A percentile compares a stretch with the other conserved stretches of the same genome.
Conservation (phyloP, 2,888 invertebrate genomes). For the Patella depressa region DNA sequence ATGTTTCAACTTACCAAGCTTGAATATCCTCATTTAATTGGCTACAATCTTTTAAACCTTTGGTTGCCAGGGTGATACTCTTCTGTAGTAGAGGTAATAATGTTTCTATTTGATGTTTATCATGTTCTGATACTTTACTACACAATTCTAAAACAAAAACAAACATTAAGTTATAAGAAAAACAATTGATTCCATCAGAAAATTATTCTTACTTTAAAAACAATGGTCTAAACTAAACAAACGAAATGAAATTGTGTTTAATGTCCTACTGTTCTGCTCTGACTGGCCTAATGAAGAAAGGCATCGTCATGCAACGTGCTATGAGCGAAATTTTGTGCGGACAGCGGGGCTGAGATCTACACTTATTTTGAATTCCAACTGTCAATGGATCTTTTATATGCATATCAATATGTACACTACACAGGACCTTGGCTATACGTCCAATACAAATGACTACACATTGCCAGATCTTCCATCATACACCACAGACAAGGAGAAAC, state of each 20-base stretch:
- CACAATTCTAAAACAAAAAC: conserved; percentile 47
- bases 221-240: too few relatives aligned
- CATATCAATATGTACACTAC: too few relatives aligned
- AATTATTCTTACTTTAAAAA: neutral
- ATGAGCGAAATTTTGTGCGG: too few relatives aligned
- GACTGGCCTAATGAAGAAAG: neutral
- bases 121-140: conserved; percentile 43
- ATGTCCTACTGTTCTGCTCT: too few relatives aligned
- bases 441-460: too few relatives aligned
- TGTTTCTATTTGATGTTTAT: conserved; percentile 47
- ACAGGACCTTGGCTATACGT: too few relatives aligned
- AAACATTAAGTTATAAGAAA: neutral
- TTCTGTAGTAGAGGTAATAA: conserved; percentile 53
- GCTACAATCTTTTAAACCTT: conserved; percentile 47
- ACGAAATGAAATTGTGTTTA: too few relatives aligned
- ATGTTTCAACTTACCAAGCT: conserved; percentile 48
- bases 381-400: too few relatives aligned
- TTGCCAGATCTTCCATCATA: too few relatives aligned
- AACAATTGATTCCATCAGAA: neutral
- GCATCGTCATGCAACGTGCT: neutral
- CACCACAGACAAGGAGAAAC: too few relatives aligned
- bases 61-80: conserved; percentile 43
- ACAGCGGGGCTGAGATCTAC: too few relatives aligned
- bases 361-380: too few relatives aligned
- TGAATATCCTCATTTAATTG: conserved; percentile 45